These are phyloP conservation scores for Eriocheir sinensis DNA, from an alignment of 1,140 invertebrate species.

Conservation along the genomic window DNA sequence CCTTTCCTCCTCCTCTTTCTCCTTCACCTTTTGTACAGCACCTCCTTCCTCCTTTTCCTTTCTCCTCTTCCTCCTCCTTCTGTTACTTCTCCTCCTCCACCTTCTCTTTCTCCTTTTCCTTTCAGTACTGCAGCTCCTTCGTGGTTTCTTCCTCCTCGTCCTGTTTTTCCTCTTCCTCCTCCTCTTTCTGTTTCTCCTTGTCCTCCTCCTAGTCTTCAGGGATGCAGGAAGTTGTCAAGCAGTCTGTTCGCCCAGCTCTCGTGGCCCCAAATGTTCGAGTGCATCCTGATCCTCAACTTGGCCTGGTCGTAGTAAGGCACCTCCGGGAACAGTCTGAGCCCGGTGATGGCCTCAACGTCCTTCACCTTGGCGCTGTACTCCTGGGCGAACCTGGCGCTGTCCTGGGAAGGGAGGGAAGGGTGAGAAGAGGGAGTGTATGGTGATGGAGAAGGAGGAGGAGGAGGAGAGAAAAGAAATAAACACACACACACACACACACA, in stretches of 20 bases:
- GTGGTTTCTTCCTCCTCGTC: too few relatives aligned
- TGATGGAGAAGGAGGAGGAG: not conserved
- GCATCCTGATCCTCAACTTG: conserved; percentile 45
- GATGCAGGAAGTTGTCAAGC: not conserved
- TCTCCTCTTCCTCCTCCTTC: too few relatives aligned
- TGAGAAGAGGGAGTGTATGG: not conserved
- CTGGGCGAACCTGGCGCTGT: conserved; percentile 40
- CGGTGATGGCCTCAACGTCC: conserved; percentile 68
- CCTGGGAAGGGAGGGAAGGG: not conserved
- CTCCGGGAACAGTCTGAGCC: conserved; percentile 40
- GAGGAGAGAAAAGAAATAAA: not conserved
- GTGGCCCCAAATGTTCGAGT: conserved; percentile 68
- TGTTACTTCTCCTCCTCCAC: too few relatives aligned
- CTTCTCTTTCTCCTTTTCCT: too few relatives aligned
- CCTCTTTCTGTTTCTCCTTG: too few relatives aligned
- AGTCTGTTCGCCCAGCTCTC: conserved; percentile 64
- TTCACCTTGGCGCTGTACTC: conserved; percentile 66
- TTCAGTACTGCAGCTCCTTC: too few relatives aligned
- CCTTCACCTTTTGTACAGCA: too few relatives aligned
- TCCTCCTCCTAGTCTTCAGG: not conserved
- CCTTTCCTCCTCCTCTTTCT: too few relatives aligned
- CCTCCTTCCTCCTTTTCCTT: too few relatives aligned
- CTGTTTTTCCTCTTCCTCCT: too few relatives aligned
- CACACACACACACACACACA: too few relatives aligned
- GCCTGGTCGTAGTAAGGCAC: conserved; percentile 42